Evolutionary conservation across 2,113 vertebrate genomes (phyloP).

Genomic region (Pygoscelis adeliae): DNA sequence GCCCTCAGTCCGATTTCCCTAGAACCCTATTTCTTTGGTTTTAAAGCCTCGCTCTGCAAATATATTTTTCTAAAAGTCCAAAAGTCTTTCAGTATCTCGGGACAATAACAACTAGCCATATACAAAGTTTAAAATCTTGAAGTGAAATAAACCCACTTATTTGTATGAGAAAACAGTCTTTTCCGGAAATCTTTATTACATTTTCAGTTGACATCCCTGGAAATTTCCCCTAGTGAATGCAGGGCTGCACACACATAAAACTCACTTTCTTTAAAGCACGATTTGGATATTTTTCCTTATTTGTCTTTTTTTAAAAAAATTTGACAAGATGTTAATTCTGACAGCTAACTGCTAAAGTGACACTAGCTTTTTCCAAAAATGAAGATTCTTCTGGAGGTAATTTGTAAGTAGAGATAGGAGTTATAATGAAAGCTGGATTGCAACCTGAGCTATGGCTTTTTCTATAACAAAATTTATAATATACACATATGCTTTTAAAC

Average conservation of each 20-base stretch:
- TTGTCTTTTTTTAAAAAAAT: not conserved
- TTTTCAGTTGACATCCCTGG: not conserved
- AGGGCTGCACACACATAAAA: not conserved
- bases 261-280: not conserved
- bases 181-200: not conserved
- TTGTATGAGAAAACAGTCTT: not conserved
- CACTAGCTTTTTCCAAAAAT: not conserved
- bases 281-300: not conserved
- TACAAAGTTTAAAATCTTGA: not conserved
- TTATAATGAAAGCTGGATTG: not conserved
- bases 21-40: not conserved
- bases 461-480: not conserved
- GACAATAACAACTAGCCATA: not conserved
- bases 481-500: not conserved
- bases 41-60: not conserved
- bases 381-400: not conserved
- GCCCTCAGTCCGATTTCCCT: fast-evolving
- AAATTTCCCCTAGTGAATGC: not conserved
- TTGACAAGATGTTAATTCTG: not conserved
- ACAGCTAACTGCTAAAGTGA: not conserved
- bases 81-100: not conserved
- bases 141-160: not conserved
- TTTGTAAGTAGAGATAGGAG: not conserved
- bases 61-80: not conserved
- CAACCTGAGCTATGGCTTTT: not conserved